Percentiles rank a stretch among this genome's conserved stretches.
Evolutionary conservation across 2,888 invertebrate species (phyloP).

Genomic region (Ashinkailepas kermadecensis): DNA sequence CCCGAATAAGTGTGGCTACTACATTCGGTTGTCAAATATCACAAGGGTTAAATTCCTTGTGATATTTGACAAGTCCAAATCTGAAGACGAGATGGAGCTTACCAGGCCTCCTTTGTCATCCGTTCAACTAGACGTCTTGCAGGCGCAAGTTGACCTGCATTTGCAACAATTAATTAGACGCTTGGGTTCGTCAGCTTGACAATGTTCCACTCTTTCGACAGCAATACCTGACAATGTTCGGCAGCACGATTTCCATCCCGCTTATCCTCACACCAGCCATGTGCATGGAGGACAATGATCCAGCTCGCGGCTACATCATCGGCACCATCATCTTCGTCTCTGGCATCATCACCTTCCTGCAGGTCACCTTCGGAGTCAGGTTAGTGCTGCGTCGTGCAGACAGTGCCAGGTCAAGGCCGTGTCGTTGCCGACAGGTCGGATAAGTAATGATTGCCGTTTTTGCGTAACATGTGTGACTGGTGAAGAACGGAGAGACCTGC

Average conservation of each 20-base stretch:
- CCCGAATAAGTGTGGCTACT: too few species aligned
- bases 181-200: neutral
- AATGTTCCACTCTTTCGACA: conserved; percentile 24
- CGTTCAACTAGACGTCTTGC: too few species aligned
- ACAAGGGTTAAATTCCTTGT: too few species aligned
- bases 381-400: neutral
- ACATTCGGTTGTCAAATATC: too few species aligned
- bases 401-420: too few species aligned
- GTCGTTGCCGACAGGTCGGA: neutral
- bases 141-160: too few species aligned
- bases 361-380: conserved; percentile 64
- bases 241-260: conserved; percentile 35
- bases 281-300: conserved; percentile 53
- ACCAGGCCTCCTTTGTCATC: too few species aligned
- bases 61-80: too few species aligned
- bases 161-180: neutral
- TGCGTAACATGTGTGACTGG: too few species aligned
- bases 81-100: too few species aligned
- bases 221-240: conserved; percentile 37
- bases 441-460: neutral
- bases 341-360: conserved; percentile 65
- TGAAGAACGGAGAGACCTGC: too few species aligned
- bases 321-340: conserved; percentile 77
- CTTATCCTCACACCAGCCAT: conserved; percentile 35
- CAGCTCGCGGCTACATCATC: conserved; percentile 64